Percentiles rank a stretch among this genome's conserved stretches.
phyloP scores from a whole-genome alignment of 1,140 invertebrate species.

The Apis mellifera region Amel_HAv3.1 CM009933.2:10666501-10667000 shows the following conservation, averaged over 20 bases:
- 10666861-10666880: conserved; percentile 85
- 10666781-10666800: not conserved
- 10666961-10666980: conserved; percentile 89
- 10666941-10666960: conserved; percentile 93
- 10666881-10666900: conserved; percentile 88
- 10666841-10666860: conserved; percentile 82
- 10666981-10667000: conserved; percentile 88
- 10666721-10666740: conserved; percentile 27
- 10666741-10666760: not conserved
- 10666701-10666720: conserved; percentile 81
- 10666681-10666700: conserved; percentile 89
- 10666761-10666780: not conserved
- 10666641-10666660: conserved; percentile 92
- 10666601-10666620: conserved; percentile 93
- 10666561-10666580: conserved; percentile 96
- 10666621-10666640: conserved; percentile 95
- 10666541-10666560: conserved; percentile 89
- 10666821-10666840: conserved; percentile 81
- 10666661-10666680: conserved; percentile 95
- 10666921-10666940: conserved; percentile 90
- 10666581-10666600: conserved; percentile 93
- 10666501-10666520: conserved; percentile 97
- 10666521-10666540: conserved; percentile 95
- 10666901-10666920: conserved; percentile 93
- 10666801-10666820: conserved; percentile 58